Evolutionary conservation across 2,113 vertebrate species (phyloP).

Genomic region (Uropsilus gracilis): DNA sequence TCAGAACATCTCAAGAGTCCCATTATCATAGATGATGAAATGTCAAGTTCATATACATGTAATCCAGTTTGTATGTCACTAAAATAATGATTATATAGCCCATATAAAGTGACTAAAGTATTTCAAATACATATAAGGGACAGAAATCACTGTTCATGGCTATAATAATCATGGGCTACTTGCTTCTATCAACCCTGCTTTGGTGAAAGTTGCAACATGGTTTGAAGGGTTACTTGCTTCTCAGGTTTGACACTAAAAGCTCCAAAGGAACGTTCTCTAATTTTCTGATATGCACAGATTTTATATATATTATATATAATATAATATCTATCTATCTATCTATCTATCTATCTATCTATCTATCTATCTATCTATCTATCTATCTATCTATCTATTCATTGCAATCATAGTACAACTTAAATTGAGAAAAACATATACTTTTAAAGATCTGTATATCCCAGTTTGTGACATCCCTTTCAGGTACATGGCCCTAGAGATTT

Average conservation of each 20-base stretch:
- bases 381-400: too few species aligned
- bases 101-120: neutral
- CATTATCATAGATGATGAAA: neutral
- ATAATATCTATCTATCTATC: too few species aligned
- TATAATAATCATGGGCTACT: neutral
- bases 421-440: too few species aligned
- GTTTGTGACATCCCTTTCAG: neutral
- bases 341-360: too few species aligned
- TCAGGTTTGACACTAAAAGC: accelerated
- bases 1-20: too few species aligned
- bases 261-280: neutral
- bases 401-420: too few species aligned
- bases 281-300: neutral
- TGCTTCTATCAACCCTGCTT: neutral
- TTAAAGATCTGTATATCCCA: too few species aligned
- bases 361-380: too few species aligned
- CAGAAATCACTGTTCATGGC: neutral
- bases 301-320: too few species aligned
- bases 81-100: neutral
- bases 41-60: neutral
- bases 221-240: neutral
- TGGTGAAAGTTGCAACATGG: too few species aligned
- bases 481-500: neutral
- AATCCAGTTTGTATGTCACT: neutral
- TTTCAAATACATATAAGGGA: neutral